These are phyloP conservation scores for Boloria euphrosyne DNA, from an alignment of 2,888 invertebrate genomes.

Conservation along the genomic window DNA sequence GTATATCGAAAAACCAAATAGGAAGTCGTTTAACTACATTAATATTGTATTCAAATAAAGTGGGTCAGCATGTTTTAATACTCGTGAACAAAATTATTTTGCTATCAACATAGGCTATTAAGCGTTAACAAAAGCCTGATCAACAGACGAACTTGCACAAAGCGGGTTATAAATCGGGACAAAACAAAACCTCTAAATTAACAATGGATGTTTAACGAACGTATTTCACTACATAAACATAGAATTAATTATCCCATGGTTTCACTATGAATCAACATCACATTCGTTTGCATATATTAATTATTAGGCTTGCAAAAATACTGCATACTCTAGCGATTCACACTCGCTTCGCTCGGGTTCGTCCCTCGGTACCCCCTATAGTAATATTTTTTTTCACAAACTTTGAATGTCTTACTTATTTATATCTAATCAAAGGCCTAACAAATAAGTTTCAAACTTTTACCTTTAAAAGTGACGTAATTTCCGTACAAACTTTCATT, in stretches of 20 bases:
- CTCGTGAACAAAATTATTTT: slow-evolving; percentile 31
- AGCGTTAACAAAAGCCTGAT: slow-evolving; percentile 39
- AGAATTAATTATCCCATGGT: slow-evolving; percentile 38
- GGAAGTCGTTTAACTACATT: background rate
- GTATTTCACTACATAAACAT: slow-evolving; percentile 42
- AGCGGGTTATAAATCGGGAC: slow-evolving; percentile 39
- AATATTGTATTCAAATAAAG: slow-evolving; percentile 15
- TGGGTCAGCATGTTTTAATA: slow-evolving; percentile 26
- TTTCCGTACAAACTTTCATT: too few species aligned
- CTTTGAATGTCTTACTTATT: too few species aligned
- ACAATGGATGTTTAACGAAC: slow-evolving; percentile 44
- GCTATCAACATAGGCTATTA: slow-evolving; percentile 39
- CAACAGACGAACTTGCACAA: slow-evolving; percentile 34
- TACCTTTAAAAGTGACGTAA: too few species aligned
- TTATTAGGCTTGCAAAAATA: background rate
- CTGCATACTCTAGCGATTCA: too few species aligned
- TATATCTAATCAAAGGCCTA: too few species aligned
- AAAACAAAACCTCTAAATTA: slow-evolving; percentile 41
- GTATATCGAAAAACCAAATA: too few species aligned
- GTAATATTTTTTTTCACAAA: too few species aligned
- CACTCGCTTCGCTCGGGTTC: too few species aligned
- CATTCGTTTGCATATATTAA: background rate
- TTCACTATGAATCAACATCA: slow-evolving; percentile 26
- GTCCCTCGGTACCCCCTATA: too few species aligned
- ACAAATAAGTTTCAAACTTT: too few species aligned